Conservation (phyloP, 1,140 invertebrate genomes). For the Drosophila neocordata region DNA sequence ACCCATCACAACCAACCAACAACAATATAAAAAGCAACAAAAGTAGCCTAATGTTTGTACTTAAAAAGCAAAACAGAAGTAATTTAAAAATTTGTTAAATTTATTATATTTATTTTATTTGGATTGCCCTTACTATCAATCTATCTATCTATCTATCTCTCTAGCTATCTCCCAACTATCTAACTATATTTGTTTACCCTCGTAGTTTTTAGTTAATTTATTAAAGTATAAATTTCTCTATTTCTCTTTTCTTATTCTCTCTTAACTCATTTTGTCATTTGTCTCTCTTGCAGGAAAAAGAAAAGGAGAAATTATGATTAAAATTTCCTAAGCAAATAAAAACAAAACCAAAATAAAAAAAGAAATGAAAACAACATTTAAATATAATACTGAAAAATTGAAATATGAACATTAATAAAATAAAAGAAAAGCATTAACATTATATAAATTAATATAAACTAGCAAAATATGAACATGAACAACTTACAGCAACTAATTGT, state of each 20-base stretch:
- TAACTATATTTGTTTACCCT: neutral
- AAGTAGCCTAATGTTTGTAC: constrained; percentile 43
- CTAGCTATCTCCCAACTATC: neutral
- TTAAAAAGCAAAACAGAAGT: constrained; percentile 38
- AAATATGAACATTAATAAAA: constrained; percentile 35
- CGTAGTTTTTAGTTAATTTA: neutral
- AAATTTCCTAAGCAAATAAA: constrained; percentile 70
- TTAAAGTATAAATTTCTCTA: constrained; percentile 8
- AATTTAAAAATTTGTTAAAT: constrained; percentile 53
- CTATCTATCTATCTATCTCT: neutral
- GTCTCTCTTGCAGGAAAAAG: constrained; percentile 82
- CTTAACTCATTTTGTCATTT: constrained; percentile 61
- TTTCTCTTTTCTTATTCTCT: constrained; percentile 24
- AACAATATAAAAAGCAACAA: constrained; percentile 40
- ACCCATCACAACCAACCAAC: constrained; percentile 48
- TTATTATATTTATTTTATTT: constrained; percentile 27
- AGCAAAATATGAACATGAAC: constrained; percentile 48
- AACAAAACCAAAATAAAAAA: constrained; percentile 45
- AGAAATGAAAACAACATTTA: constrained; percentile 41
- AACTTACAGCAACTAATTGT: constrained; percentile 21
- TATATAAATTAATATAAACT: constrained; percentile 59
- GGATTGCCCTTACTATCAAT: constrained; percentile 9
- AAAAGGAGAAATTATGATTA: constrained; percentile 83
- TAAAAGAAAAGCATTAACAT: constrained; percentile 52
- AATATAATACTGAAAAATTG: constrained; percentile 28